phyloP scores from a whole-genome alignment of 1,140 invertebrate species.

The Atta texana region DNA sequence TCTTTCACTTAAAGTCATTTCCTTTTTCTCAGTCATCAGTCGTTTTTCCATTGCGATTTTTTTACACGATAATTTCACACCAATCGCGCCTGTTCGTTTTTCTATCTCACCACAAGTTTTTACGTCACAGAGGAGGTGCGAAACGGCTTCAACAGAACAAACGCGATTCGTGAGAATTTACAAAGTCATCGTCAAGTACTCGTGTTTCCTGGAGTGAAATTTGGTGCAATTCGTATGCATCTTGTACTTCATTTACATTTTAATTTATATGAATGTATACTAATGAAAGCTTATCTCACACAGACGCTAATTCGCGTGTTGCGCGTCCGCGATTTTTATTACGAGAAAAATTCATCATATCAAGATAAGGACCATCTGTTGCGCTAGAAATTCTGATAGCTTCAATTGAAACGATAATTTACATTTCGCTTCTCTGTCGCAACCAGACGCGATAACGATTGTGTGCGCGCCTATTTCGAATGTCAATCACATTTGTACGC shows the following conservation, averaged over 20 bases:
- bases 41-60: background rate
- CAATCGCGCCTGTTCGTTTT: background rate
- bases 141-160: conserved; percentile 32
- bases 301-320: background rate
- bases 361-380: conserved; percentile 52
- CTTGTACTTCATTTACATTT: conserved; percentile 64
- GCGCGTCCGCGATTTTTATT: conserved; percentile 5
- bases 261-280: conserved; percentile 30
- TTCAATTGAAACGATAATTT: conserved; percentile 43
- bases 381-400: conserved; percentile 36
- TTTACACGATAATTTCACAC: background rate
- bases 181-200: conserved; percentile 52
- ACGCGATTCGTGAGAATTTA: conserved; percentile 37
- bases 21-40: background rate
- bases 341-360: conserved; percentile 14
- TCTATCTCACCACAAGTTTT: background rate
- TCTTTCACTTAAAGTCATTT: conserved; percentile 14
- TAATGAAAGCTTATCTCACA: background rate
- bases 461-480: background rate
- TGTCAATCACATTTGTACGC: conserved; percentile 13
- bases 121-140: background rate
- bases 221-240: background rate
- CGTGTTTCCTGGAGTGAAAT: conserved; percentile 44
- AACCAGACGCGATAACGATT: background rate
- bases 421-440: background rate